phyloP scores from a whole-genome alignment of 2,797 vertebrate species.

The Novumbra hubbsi region DNA sequence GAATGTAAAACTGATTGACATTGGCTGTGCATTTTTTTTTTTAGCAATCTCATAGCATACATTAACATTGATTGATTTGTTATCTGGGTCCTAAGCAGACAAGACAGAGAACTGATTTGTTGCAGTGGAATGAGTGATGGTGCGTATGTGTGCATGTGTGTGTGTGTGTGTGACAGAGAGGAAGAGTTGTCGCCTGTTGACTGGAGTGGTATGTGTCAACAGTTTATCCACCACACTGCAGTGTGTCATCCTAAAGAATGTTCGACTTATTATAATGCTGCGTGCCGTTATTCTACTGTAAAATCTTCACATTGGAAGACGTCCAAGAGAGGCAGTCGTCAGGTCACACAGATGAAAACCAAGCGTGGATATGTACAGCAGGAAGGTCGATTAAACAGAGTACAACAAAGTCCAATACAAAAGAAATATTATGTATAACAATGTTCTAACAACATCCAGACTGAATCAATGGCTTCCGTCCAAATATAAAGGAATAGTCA shows the following conservation, averaged over 20 bases:
- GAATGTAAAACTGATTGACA: conserved; percentile 65
- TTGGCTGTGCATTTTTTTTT: conserved; percentile 69
- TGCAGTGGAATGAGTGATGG: conserved; percentile 21
- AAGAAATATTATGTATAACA: conserved; percentile 72
- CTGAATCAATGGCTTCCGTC: conserved; percentile 66
- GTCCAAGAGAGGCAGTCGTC: conserved; percentile 37
- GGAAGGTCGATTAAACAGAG: conserved; percentile 41
- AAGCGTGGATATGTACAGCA: conserved; percentile 6
- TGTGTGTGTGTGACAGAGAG: neutral
- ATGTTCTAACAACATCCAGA: conserved; percentile 60
- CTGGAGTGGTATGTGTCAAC: conserved; percentile 19
- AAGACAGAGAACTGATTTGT: conserved; percentile 47
- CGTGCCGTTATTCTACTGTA: conserved; percentile 57
- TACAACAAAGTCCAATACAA: conserved; percentile 69
- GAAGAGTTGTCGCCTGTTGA: conserved; percentile 11
- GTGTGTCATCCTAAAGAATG: conserved; percentile 39
- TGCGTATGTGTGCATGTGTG: neutral
- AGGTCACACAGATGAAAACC: conserved; percentile 40
- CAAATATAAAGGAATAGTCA: conserved; percentile 64
- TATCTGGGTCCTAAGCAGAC: conserved; percentile 41
- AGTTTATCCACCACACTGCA: conserved; percentile 69
- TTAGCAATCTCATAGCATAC: conserved; percentile 62
- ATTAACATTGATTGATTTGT: conserved; percentile 39
- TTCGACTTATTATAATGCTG: conserved; percentile 47
- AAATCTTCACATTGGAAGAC: conserved; percentile 58